Conservation (phyloP, 2,113 vertebrate species). For the Alces alces region DNA sequence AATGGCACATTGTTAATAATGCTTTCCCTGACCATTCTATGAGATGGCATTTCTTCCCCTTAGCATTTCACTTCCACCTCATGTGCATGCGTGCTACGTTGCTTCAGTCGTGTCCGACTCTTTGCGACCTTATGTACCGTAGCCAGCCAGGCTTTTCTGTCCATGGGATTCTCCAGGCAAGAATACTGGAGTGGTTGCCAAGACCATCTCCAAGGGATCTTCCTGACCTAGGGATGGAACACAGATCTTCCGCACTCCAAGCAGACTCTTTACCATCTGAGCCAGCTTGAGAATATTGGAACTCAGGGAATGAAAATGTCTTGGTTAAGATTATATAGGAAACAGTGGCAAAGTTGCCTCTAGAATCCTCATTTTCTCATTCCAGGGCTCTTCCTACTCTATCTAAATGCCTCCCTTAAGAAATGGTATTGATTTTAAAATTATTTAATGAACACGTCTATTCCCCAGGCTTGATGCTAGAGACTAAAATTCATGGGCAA, state of each 20-base stretch:
- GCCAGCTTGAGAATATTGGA: neutral
- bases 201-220: neutral
- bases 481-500: neutral
- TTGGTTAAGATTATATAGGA: neutral
- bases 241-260: neutral
- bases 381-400: neutral
- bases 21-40: neutral
- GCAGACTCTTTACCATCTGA: neutral
- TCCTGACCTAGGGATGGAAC: neutral
- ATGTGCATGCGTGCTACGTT: fast-evolving
- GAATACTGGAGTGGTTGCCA: neutral
- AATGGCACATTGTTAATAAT: neutral
- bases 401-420: neutral
- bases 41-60: neutral
- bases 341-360: neutral
- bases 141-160: neutral
- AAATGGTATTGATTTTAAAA: neutral
- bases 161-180: neutral
- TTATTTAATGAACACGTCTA: neutral
- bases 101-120: neutral
- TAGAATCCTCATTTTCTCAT: neutral
- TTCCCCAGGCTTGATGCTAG: neutral
- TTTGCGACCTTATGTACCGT: neutral
- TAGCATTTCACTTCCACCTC: neutral
- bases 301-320: neutral